Evolutionary conservation across 2,113 vertebrate genomes (phyloP).

Genomic region (Emydocephalus ijimae): DNA sequence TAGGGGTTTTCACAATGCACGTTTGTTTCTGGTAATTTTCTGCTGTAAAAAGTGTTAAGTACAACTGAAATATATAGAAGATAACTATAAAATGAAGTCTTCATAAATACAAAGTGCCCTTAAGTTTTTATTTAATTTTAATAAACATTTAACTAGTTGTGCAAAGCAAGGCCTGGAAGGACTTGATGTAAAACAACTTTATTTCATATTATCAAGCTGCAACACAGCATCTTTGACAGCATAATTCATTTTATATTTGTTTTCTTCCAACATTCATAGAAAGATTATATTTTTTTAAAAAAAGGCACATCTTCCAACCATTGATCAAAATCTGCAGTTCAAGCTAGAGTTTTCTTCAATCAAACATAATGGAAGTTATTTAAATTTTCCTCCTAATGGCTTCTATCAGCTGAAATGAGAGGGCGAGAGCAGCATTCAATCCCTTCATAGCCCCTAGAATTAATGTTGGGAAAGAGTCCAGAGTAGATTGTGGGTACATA

Average conservation of each 20-base stretch:
- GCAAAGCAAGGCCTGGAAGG: conserved; percentile 68
- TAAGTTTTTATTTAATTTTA: conserved; percentile 63
- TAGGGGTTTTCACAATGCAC: conserved; percentile 70
- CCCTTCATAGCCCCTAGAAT: background rate
- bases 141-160: conserved; percentile 68
- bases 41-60: conserved; percentile 59
- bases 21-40: conserved; percentile 62
- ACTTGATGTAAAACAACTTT: conserved; percentile 61
- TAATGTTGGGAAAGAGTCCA: background rate
- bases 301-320: conserved; percentile 75
- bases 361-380: background rate
- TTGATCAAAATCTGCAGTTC: conserved; percentile 62
- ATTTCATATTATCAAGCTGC: conserved; percentile 59
- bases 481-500: background rate
- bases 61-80: conserved; percentile 66
- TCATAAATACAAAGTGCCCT: conserved; percentile 68
- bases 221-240: conserved; percentile 50
- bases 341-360: conserved; percentile 47
- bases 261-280: conserved; percentile 67
- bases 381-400: background rate
- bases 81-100: conserved; percentile 67
- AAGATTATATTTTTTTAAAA: conserved; percentile 46
- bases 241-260: conserved; percentile 54
- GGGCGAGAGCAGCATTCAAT: background rate
- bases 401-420: background rate